Evolutionary conservation across 2,888 invertebrate species (phyloP).

Genomic region (Sabatieria punctata): DNA sequence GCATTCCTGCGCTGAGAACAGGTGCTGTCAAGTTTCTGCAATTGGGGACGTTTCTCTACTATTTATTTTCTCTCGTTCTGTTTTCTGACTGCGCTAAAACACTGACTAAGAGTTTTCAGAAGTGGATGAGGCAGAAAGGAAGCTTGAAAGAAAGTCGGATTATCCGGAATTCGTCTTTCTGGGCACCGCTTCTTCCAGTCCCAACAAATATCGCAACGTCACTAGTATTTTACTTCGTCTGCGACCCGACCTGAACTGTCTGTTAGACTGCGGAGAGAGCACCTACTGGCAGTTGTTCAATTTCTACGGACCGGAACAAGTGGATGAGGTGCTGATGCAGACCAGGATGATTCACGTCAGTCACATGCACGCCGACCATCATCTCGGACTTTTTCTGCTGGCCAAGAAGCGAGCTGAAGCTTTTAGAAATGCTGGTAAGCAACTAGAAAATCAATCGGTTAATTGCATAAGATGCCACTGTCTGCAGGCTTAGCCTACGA

Average conservation of each 20-base stretch:
- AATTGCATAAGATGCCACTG: no score
- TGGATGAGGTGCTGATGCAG: conserved; percentile 28
- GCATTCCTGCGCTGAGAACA: no score
- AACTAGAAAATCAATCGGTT: no score
- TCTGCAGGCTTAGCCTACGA: no score
- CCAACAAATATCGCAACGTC: conserved; percentile 19
- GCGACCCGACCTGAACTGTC: conserved; percentile 44
- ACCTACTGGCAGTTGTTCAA: conserved; percentile 68
- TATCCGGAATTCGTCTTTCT: conserved; percentile 68
- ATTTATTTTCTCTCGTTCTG: no score
- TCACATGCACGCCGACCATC: conserved; percentile 93
- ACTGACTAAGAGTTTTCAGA: no score
- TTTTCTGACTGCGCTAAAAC: no score
- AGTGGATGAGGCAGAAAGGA: no score
- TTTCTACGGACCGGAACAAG: conserved; percentile 51
- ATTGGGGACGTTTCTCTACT: no score
- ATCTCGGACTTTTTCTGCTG: conserved; percentile 43
- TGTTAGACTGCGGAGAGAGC: conserved; percentile 91
- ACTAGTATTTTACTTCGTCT: conserved; percentile 21
- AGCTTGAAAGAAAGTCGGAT: no score
- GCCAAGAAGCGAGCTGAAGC: conserved; percentile 11
- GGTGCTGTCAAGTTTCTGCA: no score
- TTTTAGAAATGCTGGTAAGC: conserved; percentile 4
- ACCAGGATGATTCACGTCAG: conserved; percentile 61
- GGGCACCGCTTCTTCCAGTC: conserved; percentile 75